Base-by-base conservation (phyloP, 2,797 vertebrate species). In the Miichthys miiuy region DNA sequence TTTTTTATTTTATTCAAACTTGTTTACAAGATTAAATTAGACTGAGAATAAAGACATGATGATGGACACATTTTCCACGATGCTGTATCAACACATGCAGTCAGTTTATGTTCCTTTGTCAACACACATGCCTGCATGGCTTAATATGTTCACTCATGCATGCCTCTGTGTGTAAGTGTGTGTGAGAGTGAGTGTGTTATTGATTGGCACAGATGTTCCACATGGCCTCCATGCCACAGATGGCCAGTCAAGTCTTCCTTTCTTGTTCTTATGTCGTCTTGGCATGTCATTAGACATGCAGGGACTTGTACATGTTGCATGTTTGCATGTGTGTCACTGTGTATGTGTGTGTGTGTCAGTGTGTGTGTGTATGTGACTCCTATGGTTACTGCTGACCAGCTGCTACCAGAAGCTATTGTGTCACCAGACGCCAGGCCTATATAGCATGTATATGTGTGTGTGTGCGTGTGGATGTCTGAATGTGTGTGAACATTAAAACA, bases 261-360 rank as follows among this genome's bases (percentile, higher is more conserved):
- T 75, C 75, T 86, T 81, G 75, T 90, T 81, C 87, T 80, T 84
- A 20, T 77, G 82, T 86, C 27, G 48, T 88, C 81, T 83, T 86
- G 88, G 82, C 75, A 81, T 20, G 69, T 90, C 88, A 88, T 94
- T 85, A 91, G 86, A 87, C 87, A 91, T 91, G 85, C 91, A 89
- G 86, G 79, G 77, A 55, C 88, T 87, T 82, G 79, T 86, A 79
- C 77, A 62, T 76, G 52, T 69, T 75, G 55, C 16, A 72, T 85
- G 54, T 76, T 50, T 70, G 57, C 17, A 2, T 77, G 42, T 55
- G 51, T 72, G 51, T 63, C 9, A 27, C 9, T 66, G 17, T 67
- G 27, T 48, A 41, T 68, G 55, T 74, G 48, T 58, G 54, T 57
- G 55, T 34, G 30, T 27, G 27, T 27, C n/a, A 60, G 41, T 48